Evolutionary conservation across 2,797 vertebrate species (phyloP), one percentile per base, ranked within the genome.

Genomic region (Phrynocephalus vlangalii): DNA sequence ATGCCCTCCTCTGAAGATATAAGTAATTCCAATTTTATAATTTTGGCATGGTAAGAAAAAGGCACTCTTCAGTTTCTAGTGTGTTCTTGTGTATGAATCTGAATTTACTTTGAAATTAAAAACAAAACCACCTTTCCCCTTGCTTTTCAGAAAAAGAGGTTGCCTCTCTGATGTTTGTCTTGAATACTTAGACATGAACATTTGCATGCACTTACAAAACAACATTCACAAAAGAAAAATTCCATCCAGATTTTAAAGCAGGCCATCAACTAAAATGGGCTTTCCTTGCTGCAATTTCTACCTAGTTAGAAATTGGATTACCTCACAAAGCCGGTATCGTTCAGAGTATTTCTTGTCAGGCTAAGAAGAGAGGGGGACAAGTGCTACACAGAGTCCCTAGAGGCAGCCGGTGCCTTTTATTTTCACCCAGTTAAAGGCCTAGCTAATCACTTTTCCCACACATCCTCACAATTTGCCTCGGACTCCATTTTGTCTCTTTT

Each of bases 401-500:
- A 6, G 30, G 70, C 52, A 22, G 8, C 18, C 6, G 15, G 0
- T 0, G 38, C 1, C 48, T 15, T 24, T 50, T 66, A 0, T 63
- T 56, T 28, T 1, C 24, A 63, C 82, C 33, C 26, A 33, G 15
- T 0, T 6, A 44, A 63, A 83, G 56, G 11, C 68, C 30, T 73
- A 50, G 0, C 70, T 7, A 56, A 48, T 7, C 20, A 80, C 88
- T 87, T 50, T 0, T 86, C 92, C 92, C 94, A 94, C 68, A 52
- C 95, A 91, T 93, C 97, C 96, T 86, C 88, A n/a, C 79, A 50
- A 0, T 0, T 78, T 63, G 0, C 89, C 1, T 22, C 0, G 0
- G 24, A 83, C n/a, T 6, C 22, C 63, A 67, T 85, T 96, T 96
- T 92, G 94, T 96, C 96, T 95, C 94, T 95, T 92, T 94, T 96